A percentile compares a stretch with the other conserved stretches of the same genome.
These are phyloP conservation scores for Colletes gigas DNA, from an alignment of 1,140 invertebrate genomes.

Conservation along the genomic window DNA sequence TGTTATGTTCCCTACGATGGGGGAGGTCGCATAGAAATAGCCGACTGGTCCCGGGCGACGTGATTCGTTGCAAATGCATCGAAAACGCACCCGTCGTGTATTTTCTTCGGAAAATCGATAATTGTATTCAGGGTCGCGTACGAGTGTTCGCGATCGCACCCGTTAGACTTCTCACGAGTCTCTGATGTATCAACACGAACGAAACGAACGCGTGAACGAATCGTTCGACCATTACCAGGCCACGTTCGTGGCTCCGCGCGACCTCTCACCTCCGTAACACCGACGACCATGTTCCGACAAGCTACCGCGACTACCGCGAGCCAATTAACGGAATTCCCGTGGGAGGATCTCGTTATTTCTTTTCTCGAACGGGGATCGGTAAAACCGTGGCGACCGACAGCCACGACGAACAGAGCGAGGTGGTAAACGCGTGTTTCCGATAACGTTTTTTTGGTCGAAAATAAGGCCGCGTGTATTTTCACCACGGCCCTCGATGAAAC, in stretches of 20 bases:
- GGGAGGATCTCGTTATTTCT: slow-evolving; percentile 37
- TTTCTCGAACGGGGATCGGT: slow-evolving; percentile 1
- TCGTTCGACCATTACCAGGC: slow-evolving; percentile 5
- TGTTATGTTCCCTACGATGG: neutral
- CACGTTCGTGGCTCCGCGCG: neutral
- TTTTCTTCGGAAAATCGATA: slow-evolving; percentile 45
- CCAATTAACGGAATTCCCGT: slow-evolving; percentile 43
- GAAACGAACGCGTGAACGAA: neutral
- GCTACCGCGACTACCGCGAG: slow-evolving; percentile 26
- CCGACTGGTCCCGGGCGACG: neutral
- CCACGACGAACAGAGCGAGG: neutral
- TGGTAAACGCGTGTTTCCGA: neutral
- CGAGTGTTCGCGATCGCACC: slow-evolving; percentile 8
- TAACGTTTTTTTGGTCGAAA: neutral
- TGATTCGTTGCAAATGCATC: slow-evolving; percentile 7
- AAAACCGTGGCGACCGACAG: slow-evolving; percentile 13
- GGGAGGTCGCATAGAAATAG: neutral
- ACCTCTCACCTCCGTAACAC: slow-evolving; percentile 42
- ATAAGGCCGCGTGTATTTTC: slow-evolving; percentile 38
- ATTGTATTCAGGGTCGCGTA: slow-evolving; percentile 48
- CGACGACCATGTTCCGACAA: slow-evolving; percentile 11
- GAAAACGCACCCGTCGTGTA: slow-evolving; percentile 22
- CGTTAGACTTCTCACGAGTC: neutral
- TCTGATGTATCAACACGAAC: neutral
- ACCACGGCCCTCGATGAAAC: slow-evolving; percentile 45